Conservation (phyloP, 1,140 invertebrate genomes). For the Drosophila melanica region DNA sequence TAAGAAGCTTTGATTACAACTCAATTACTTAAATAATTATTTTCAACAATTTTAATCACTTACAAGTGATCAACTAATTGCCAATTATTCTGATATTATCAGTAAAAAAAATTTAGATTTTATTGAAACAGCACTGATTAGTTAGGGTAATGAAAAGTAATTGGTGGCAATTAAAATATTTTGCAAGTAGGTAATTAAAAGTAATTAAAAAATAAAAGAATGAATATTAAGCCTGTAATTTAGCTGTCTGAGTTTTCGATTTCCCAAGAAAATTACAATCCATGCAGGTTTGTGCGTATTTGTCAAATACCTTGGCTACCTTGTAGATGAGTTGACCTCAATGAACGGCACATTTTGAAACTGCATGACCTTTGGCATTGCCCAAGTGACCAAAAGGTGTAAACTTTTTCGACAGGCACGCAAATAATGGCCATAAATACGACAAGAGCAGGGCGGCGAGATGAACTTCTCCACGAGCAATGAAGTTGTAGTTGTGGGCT, state of each 20-base stretch:
- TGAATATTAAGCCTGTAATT: no score
- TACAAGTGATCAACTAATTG: no score
- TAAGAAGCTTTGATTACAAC: no score
- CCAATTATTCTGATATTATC: no score
- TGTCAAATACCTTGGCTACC: background rate
- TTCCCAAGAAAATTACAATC: no score
- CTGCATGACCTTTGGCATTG: constrained; percentile 32
- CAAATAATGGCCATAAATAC: constrained; percentile 50
- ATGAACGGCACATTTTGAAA: background rate
- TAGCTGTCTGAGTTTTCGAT: background rate
- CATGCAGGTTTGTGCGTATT: no score
- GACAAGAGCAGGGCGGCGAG: background rate
- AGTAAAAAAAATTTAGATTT: no score
- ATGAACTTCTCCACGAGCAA: background rate
- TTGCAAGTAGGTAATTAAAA: background rate
- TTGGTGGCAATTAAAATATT: background rate
- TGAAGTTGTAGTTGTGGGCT: constrained; percentile 23
- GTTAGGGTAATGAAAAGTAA: background rate
- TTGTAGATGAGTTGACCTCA: constrained; percentile 2
- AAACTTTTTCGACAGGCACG: constrained; percentile 50
- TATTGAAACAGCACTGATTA: background rate
- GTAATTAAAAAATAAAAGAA: background rate
- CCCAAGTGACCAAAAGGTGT: constrained; percentile 24
- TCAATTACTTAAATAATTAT: no score
- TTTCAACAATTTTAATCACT: no score